Evolutionary conservation across 2,797 vertebrate species (phyloP).

Genomic region (Momotus momota): DNA sequence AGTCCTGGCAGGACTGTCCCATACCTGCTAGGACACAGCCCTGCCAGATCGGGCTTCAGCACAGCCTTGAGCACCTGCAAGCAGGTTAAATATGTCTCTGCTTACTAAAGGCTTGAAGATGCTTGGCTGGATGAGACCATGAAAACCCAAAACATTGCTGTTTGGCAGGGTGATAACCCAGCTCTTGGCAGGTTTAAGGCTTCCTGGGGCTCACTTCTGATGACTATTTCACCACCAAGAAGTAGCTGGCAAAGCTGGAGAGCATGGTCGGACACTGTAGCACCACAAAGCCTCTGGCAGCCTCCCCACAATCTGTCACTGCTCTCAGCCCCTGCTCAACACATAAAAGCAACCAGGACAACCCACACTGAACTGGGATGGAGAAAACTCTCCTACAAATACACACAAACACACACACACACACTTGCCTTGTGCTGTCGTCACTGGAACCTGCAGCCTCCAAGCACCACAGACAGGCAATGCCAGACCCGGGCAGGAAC

Average conservation of each 20-base stretch:
- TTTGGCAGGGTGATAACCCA: accelerated
- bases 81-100: accelerated
- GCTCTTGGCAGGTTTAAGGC: accelerated
- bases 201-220: accelerated
- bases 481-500: accelerated
- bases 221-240: background rate
- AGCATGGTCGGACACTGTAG: accelerated
- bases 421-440: background rate
- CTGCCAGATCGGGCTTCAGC: accelerated
- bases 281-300: accelerated
- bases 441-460: background rate
- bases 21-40: background rate
- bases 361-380: accelerated
- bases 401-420: accelerated
- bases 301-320: accelerated
- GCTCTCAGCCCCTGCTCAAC: background rate
- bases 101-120: accelerated
- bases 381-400: background rate
- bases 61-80: accelerated
- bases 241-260: background rate
- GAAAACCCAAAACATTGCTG: background rate
- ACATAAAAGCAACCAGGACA: background rate
- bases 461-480: accelerated
- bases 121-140: accelerated
- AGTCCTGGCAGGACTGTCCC: background rate